Evolutionary conservation across 2,113 vertebrate species (phyloP).

Genomic region (Sander lucioperca): DNA sequence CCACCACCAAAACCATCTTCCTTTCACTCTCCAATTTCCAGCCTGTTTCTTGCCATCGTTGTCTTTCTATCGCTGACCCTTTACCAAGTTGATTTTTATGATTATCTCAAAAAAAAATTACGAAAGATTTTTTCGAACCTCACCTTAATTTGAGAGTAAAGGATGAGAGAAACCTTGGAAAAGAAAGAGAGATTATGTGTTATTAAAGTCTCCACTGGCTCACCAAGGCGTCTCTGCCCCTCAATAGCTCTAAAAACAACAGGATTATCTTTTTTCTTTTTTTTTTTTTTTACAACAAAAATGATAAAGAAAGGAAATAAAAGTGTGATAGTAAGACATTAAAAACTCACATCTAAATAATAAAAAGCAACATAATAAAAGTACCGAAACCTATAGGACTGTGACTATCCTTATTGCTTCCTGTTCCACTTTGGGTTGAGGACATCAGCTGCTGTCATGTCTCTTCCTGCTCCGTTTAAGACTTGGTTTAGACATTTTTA

Average conservation of each 20-base stretch:
- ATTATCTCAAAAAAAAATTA: background rate
- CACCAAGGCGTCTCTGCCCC: background rate
- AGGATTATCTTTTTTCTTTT: background rate
- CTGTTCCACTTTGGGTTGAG: background rate
- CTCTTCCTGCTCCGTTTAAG: background rate
- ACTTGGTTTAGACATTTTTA: background rate
- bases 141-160: background rate
- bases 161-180: background rate
- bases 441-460: conserved; percentile 8
- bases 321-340: background rate
- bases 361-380: background rate
- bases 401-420: background rate
- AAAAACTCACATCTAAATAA: background rate
- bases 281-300: background rate
- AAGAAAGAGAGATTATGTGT: background rate
- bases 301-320: background rate
- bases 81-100: background rate
- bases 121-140: background rate
- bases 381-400: background rate
- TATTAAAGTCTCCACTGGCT: background rate
- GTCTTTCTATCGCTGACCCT: background rate
- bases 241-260: background rate
- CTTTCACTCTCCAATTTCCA: background rate
- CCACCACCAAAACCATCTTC: background rate
- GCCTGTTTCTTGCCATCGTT: background rate